phyloP scores from a whole-genome alignment of 2,797 vertebrate genomes.

The Pipistrellus pipistrellus region DNA sequence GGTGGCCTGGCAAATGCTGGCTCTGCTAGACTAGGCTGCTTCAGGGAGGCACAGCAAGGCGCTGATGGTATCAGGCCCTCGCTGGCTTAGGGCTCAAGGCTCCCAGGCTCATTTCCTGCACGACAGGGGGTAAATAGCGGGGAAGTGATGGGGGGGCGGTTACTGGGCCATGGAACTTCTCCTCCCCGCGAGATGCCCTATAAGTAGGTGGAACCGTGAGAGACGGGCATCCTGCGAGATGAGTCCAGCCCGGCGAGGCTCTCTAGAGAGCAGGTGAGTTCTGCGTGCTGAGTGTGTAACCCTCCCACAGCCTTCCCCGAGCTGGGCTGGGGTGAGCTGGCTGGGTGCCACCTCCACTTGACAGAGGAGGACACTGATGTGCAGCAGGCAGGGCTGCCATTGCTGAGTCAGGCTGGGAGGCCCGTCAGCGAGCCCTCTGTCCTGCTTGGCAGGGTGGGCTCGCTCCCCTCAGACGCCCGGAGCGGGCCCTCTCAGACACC shows the following conservation, averaged over 20 bases:
- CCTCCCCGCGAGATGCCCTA: background rate
- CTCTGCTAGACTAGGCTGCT: background rate
- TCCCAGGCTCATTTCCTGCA: background rate
- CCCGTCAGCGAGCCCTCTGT: fast-evolving
- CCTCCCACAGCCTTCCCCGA: background rate
- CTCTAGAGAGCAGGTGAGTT: background rate
- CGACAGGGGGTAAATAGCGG: too few relatives aligned
- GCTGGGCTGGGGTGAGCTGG: background rate
- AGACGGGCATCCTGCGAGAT: fast-evolving
- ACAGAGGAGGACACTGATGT: background rate
- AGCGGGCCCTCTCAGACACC: background rate
- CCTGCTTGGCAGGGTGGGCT: too few relatives aligned
- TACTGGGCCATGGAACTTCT: background rate
- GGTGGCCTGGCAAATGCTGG: background rate
- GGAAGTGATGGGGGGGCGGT: fast-evolving
- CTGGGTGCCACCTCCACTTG: fast-evolving
- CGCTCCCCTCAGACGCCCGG: background rate
- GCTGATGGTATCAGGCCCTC: background rate
- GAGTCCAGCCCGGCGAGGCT: background rate
- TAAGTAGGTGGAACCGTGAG: fast-evolving
- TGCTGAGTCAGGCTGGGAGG: background rate
- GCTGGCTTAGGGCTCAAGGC: background rate
- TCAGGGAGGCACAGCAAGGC: background rate
- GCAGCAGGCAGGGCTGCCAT: fast-evolving
- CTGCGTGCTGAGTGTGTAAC: too few relatives aligned